Evolutionary conservation across 2,113 vertebrate species (phyloP), one percentile per base, ranked within the genome.

Genomic region (Cichladusa arquata): DNA sequence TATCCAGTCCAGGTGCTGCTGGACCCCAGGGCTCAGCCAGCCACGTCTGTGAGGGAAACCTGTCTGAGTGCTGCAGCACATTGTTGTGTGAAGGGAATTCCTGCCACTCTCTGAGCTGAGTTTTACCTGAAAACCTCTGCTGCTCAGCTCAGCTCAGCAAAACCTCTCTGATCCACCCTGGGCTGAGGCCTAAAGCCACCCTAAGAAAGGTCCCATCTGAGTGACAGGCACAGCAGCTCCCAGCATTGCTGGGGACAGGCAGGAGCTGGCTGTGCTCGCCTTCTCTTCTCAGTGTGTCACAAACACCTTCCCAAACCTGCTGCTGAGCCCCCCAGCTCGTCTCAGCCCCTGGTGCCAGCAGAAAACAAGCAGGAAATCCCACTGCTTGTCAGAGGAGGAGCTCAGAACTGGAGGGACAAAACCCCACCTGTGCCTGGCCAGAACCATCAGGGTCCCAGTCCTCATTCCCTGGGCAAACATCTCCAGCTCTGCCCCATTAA

Each of bases 1-100:
- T 23, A 31, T 19, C 28, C 71, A 9, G 53, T 7, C 23, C 12
- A 42, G 0, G 19, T 7, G 24, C 16, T 64, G 36, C 48, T 20
- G 31, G 22, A 40, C 8, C 28, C 31, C 51, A 19, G 66, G 44
- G 25, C 38, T 4, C 1, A n/a, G 20, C 22, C n/a, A 31, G 24
- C 4, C 4, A 1, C 0, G 0, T 12, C 3, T 14, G 34, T 22
- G 22, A 66, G 31, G 9, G 28, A 11, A 61, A 10, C 62, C 17
- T 0, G 6, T 16, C 8, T 2, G 1, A 82, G 57, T 0, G 34
- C 51, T 45, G 8, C 38, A 58, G 53, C 13, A 3, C 1, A 1
- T 16, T 12, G 1, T 12, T 14, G n/a, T 1, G 6, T 2, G 28
- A 74, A 57, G 31, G 77, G 77, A 93, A 77, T 34, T 72, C 57